phyloP scores from a whole-genome alignment of 1,140 invertebrate genomes.

The Neotoxoptera formosana region DNA sequence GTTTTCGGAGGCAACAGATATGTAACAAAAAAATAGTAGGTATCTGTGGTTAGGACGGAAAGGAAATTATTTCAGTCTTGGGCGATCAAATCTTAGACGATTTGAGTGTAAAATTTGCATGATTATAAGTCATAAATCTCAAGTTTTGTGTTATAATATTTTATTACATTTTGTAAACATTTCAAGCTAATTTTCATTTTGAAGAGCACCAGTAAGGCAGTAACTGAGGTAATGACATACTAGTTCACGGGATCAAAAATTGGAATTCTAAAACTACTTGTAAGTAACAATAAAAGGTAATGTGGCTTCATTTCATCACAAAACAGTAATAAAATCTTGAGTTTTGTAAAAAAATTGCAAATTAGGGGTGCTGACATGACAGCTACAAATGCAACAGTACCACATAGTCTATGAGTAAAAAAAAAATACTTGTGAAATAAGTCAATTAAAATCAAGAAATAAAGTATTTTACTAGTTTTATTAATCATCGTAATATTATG shows the following conservation, averaged over 20 bases:
- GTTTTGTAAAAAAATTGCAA: background rate
- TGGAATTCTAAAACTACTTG: background rate
- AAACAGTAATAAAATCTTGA: background rate
- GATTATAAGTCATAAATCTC: background rate
- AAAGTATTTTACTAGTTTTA: slow-evolving; percentile 55
- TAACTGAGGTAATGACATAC: background rate
- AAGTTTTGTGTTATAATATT: background rate
- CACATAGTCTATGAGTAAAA: background rate
- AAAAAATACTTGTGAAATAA: background rate
- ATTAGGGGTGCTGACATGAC: background rate
- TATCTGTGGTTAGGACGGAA: no score
- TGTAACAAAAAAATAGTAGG: no score
- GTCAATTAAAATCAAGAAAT: background rate
- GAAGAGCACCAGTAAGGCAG: background rate
- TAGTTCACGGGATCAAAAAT: background rate
- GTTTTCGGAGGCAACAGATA: no score
- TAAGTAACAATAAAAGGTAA: background rate
- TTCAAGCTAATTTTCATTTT: background rate
- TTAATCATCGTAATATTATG: slow-evolving; percentile 50
- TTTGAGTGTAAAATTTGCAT: no score
- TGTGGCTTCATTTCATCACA: background rate
- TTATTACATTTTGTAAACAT: no score
- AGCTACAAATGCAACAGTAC: background rate
- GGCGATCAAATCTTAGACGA: no score
- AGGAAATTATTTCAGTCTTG: no score